Conservation (phyloP, 2,888 invertebrate species). For the Melanchra persicariae region DNA sequence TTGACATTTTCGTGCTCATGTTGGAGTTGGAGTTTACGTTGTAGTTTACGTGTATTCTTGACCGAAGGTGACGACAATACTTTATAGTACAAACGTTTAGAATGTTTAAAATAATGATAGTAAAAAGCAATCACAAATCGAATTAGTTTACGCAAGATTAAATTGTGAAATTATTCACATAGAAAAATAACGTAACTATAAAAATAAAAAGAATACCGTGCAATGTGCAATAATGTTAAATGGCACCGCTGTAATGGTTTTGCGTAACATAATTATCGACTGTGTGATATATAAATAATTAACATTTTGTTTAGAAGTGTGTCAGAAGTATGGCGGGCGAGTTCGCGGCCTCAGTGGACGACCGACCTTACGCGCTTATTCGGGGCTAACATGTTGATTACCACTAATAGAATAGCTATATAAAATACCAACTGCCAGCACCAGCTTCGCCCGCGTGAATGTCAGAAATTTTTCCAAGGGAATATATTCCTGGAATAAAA, state of each 20-base stretch:
- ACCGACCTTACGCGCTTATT: slow-evolving; percentile 40
- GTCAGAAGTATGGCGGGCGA: slow-evolving; percentile 44
- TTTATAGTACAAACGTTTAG: background rate
- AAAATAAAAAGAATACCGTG: slow-evolving; percentile 15
- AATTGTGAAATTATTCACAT: background rate
- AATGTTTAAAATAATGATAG: background rate
- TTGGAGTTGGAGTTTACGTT: too few relatives aligned
- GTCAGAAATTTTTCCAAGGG: too few relatives aligned
- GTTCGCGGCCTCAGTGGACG: slow-evolving; percentile 14
- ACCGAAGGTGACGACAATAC: too few relatives aligned
- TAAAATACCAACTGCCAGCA: too few relatives aligned
- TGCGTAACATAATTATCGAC: slow-evolving; percentile 59
- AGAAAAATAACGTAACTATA: slow-evolving; percentile 13
- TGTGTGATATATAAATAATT: slow-evolving; percentile 54
- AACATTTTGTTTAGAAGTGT: slow-evolving; percentile 49
- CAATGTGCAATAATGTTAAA: slow-evolving; percentile 38
- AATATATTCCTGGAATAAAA: too few relatives aligned
- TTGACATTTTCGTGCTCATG: too few relatives aligned
- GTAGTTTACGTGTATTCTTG: too few relatives aligned
- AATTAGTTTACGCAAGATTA: slow-evolving; percentile 30
- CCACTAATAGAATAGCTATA: too few relatives aligned
- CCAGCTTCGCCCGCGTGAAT: too few relatives aligned
- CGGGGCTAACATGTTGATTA: slow-evolving; percentile 7
- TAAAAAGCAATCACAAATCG: slow-evolving; percentile 22
- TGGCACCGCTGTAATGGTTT: slow-evolving; percentile 46